Evolutionary conservation across 2,888 invertebrate species (phyloP).

Genomic region (Leptinotarsa rubiginosa): DNA sequence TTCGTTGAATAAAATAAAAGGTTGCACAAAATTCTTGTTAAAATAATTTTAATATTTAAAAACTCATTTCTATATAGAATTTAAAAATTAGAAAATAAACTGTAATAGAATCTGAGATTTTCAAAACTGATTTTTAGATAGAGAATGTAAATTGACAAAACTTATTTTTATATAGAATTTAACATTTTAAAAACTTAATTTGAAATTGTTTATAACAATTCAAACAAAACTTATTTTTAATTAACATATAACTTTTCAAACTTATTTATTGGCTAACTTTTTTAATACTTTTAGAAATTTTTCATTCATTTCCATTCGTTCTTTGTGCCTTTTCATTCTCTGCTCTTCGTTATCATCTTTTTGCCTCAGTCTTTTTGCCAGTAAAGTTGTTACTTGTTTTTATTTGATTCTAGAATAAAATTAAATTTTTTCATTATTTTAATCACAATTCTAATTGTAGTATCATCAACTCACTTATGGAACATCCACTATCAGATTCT

Average conservation of each 20-base stretch:
- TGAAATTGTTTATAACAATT: conserved; percentile 20
- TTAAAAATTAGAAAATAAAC: background rate
- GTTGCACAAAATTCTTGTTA: background rate
- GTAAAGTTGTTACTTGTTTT: conserved; percentile 13
- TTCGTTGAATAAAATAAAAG: conserved; percentile 14
- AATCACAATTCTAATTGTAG: conserved; percentile 16
- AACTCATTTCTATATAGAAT: background rate
- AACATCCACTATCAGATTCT: conserved; percentile 29
- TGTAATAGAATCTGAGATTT: too few species aligned
- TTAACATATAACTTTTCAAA: conserved; percentile 22
- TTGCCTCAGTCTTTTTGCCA: conserved; percentile 40
- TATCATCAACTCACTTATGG: conserved; percentile 24
- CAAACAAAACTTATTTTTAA: conserved; percentile 18
- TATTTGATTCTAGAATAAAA: conserved; percentile 13
- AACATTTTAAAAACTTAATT: conserved; percentile 21
- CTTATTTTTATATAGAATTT: conserved; percentile 7
- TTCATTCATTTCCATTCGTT: conserved; percentile 45
- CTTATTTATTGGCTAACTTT: conserved; percentile 34
- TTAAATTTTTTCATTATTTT: conserved; percentile 23
- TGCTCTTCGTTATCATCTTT: conserved; percentile 44
- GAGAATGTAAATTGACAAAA: background rate
- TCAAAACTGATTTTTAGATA: too few species aligned
- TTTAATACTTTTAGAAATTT: conserved; percentile 38
- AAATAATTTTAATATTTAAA: background rate
- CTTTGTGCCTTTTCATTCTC: conserved; percentile 42